Conservation (phyloP, 2,888 invertebrate species). For the Chrysodeixis includens region DNA sequence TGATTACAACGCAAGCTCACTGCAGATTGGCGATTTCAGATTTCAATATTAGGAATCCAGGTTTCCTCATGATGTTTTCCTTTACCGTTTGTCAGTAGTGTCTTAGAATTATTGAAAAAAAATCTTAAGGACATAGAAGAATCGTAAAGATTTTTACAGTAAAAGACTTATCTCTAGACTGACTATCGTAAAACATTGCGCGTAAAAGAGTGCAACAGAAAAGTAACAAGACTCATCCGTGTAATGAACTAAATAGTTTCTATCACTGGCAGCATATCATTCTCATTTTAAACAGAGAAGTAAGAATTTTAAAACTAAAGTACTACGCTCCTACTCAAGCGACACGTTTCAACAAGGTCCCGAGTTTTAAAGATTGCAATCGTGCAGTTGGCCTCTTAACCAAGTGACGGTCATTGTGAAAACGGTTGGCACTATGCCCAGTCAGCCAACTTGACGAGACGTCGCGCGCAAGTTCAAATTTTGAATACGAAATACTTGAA, state of each 20-base stretch:
- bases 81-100: too few relatives aligned
- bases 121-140: too few relatives aligned
- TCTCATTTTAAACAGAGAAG: neutral
- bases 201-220: neutral
- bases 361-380: conserved; percentile 28
- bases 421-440: conserved; percentile 48
- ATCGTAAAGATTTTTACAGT: too few relatives aligned
- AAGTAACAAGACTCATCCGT: neutral
- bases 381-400: conserved; percentile 28
- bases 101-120: too few relatives aligned
- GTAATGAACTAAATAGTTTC: neutral
- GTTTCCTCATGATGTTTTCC: too few relatives aligned
- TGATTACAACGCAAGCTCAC: too few relatives aligned
- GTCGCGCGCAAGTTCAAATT: conserved; percentile 21
- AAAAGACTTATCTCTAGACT: too few relatives aligned
- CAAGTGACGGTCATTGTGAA: conserved; percentile 44
- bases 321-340: neutral
- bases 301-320: neutral
- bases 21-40: too few relatives aligned
- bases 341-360: conserved; percentile 15
- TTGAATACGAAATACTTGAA: neutral
- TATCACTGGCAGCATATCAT: neutral
- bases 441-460: conserved; percentile 14
- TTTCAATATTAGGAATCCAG: too few relatives aligned
- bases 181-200: neutral